Conservation (phyloP, 2,888 invertebrate species). For the Acutogordius australiensis region DNA sequence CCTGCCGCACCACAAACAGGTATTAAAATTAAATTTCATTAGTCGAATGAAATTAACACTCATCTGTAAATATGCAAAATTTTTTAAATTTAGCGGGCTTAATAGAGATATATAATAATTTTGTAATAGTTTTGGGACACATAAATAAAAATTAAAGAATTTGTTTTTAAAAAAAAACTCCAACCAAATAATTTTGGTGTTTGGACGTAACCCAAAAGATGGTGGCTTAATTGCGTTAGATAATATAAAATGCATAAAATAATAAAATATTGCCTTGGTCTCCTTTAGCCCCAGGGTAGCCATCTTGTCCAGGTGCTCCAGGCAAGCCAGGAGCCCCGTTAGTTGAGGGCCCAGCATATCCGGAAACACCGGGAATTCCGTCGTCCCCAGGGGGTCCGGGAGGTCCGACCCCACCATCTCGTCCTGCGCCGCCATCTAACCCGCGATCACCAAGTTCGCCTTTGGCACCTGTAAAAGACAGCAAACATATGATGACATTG, state of each 20-base stretch:
- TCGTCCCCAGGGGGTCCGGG: conserved; percentile 17
- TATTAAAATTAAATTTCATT: too few relatives aligned
- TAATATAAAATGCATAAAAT: too few relatives aligned
- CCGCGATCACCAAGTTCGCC: conserved; percentile 25
- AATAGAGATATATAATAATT: too few relatives aligned
- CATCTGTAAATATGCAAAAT: too few relatives aligned
- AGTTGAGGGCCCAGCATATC: conserved; percentile 24
- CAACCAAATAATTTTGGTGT: too few relatives aligned
- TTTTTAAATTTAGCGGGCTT: too few relatives aligned
- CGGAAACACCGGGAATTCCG: conserved; percentile 35
- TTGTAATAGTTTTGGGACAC: too few relatives aligned
- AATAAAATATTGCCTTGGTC: conserved; percentile 19
- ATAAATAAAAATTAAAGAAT: too few relatives aligned
- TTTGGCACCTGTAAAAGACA: conserved; percentile 14
- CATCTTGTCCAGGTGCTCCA: conserved; percentile 21
- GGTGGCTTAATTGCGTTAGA: too few relatives aligned
- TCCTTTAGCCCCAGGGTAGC: conserved; percentile 22
- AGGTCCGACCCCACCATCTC: background rate
- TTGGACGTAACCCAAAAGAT: too few relatives aligned
- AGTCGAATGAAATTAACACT: too few relatives aligned
- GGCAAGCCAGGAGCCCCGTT: conserved; percentile 33
- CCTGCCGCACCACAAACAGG: too few relatives aligned
- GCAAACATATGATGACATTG: background rate
- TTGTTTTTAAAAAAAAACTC: conserved; percentile 22
- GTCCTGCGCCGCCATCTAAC: conserved; percentile 11